Evolutionary conservation across 2,888 invertebrate species (phyloP), one percentile per base, ranked within the genome.

Genomic region (Gortyna flavago): DNA sequence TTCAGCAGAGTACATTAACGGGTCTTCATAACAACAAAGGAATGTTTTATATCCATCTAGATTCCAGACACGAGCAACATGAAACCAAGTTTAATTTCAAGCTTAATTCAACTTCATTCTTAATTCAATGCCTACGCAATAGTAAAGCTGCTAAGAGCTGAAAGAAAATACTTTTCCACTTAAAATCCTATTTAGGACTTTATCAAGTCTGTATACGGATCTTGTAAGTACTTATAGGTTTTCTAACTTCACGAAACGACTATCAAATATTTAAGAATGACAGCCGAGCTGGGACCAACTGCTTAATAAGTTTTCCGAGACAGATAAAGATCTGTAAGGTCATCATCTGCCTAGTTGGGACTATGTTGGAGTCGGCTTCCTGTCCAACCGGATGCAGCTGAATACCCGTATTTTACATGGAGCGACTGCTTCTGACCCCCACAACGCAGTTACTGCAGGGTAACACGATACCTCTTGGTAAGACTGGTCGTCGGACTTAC

Each of bases 21-120:
- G 44, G 1, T 35, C 16, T 9, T 70, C n/a, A 9, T 44, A 64
- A 6, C 38, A 64, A 54, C 25, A 71, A 71, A 79, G 38, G 16
- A 78, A 72, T 32, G 18, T 64, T n/a, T 25, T 16, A 64, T n/a
- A 11, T 71, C 64, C 11, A 57, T 79, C 48, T 48, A 57, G 18
- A 80, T 80, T 61, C 74, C 21, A 65, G 41, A 79, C 78, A 72
- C 79, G 64, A 41, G 59, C 6, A 54, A 79, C 7, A 66, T 25
- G 80, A 79, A 73, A 59, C 66, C 73, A 66, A 66, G 35, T 66
- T 66, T 66, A 11, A 73, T 80, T 80, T 66, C 0, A 18, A 66
- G 35, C 48, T 54, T 80, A 59, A 80, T 79, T 79, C 25, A 41
- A 29, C 59, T 72, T 80, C 51, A 79, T 72, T 65, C 48, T 65